These are phyloP conservation scores for Drosophila mayaguana DNA, from an alignment of 2,888 invertebrate species.

Conservation along the genomic window DNA sequence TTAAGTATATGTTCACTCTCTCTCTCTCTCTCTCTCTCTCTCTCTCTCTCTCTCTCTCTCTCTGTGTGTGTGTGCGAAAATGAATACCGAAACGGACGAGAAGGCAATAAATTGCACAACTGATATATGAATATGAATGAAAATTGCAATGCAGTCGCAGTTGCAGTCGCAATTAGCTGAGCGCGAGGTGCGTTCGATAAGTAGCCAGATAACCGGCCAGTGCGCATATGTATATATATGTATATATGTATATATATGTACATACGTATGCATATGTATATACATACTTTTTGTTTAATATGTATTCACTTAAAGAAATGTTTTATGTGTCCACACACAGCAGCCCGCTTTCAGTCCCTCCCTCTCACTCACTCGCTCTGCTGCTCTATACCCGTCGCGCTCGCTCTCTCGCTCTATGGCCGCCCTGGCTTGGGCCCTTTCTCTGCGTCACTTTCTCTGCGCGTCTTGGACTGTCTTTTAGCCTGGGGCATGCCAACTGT, in stretches of 20 bases:
- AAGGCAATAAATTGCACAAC: conserved; percentile 63
- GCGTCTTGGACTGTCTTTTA: conserved; percentile 27
- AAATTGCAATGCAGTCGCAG: conserved; percentile 31
- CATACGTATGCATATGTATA: too few relatives aligned
- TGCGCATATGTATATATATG: not conserved
- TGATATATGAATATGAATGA: conserved; percentile 67
- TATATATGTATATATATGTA: not conserved
- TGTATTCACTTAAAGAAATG: conserved; percentile 8
- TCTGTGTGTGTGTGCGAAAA: conserved; percentile 20
- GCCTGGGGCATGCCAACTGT: conserved; percentile 54
- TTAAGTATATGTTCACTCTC: conserved; percentile 15
- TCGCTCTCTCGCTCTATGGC: not conserved
- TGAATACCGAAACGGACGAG: conserved; percentile 30
- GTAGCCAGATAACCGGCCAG: conserved; percentile 12
- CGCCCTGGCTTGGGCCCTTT: conserved; percentile 1
- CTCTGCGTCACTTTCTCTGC: conserved; percentile 20
- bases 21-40: too few relatives aligned
- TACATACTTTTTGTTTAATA: too few relatives aligned
- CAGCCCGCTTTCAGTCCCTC: too few relatives aligned
- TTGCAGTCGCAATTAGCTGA: conserved; percentile 21
- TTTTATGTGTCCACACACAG: not conserved
- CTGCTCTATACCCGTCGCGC: too few relatives aligned
- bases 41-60: too few relatives aligned
- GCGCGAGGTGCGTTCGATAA: conserved; percentile 46
- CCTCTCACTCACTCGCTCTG: not conserved